Conservation (phyloP, 2,888 invertebrate species). For the Plemyria rubiginata region DNA sequence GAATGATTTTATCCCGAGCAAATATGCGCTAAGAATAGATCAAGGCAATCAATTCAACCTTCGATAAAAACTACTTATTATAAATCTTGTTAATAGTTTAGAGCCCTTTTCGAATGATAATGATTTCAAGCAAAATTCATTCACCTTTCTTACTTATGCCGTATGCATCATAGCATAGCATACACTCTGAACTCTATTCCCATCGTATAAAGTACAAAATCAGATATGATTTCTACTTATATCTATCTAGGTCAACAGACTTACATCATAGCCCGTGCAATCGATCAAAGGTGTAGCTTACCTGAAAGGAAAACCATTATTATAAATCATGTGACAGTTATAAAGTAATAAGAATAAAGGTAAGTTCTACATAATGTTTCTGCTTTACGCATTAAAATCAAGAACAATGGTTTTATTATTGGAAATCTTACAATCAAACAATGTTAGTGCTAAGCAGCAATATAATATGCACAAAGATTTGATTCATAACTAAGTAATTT, state of each 20-base stretch:
- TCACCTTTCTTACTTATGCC: neutral
- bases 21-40: no score
- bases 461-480: no score
- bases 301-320: slow-evolving; percentile 27
- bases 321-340: slow-evolving; percentile 17
- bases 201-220: neutral
- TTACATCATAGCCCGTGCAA: slow-evolving; percentile 21
- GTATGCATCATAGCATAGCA: neutral
- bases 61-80: no score
- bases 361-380: neutral
- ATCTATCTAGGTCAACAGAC: slow-evolving; percentile 18
- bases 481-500: no score
- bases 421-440: slow-evolving; percentile 6
- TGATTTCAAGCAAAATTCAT: neutral
- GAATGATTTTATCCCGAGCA: no score
- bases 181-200: neutral
- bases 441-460: neutral
- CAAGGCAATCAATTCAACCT: no score
- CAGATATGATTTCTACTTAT: neutral
- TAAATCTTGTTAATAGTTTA: no score
- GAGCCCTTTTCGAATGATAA: no score
- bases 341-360: slow-evolving; percentile 4
- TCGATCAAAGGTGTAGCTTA: slow-evolving; percentile 30
- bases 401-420: slow-evolving; percentile 10
- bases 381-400: neutral